phyloP scores from a whole-genome alignment of 2,113 vertebrate genomes.

The Strigops habroptila region DNA sequence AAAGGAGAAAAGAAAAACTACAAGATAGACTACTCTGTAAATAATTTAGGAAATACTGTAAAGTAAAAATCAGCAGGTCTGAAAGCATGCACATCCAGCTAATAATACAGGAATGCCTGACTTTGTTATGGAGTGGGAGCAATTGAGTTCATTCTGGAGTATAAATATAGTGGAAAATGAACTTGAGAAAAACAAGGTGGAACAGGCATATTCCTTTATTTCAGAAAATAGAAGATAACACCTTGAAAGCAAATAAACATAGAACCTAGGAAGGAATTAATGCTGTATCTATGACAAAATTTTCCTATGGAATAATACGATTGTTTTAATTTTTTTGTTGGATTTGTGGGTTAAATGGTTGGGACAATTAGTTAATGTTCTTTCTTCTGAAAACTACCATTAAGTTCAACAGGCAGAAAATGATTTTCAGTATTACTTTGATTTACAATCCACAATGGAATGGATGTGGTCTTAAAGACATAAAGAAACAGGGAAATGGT shows the following conservation, averaged over 20 bases:
- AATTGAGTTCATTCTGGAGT: neutral
- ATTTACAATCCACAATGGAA: neutral
- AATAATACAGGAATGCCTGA: neutral
- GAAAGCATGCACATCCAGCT: neutral
- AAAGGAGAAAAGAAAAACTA: neutral
- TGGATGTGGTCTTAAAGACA: neutral
- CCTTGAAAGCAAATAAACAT: neutral
- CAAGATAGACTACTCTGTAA: neutral
- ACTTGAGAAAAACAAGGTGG: neutral
- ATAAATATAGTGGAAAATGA: neutral
- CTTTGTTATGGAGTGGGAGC: neutral
- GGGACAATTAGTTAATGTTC: neutral
- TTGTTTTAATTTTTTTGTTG: neutral
- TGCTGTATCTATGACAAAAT: constrained; percentile 1
- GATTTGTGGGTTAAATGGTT: neutral
- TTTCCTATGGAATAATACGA: neutral
- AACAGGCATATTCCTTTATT: neutral
- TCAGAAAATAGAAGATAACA: neutral
- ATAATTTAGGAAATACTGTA: neutral
- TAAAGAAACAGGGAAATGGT: neutral
- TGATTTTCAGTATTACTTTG: neutral
- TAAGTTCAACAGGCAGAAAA: neutral
- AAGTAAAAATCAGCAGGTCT: neutral
- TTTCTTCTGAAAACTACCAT: neutral
- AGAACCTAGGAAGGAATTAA: neutral